phyloP scores from a whole-genome alignment of 2,113 vertebrate genomes.

The Lynx canadensis region DNA sequence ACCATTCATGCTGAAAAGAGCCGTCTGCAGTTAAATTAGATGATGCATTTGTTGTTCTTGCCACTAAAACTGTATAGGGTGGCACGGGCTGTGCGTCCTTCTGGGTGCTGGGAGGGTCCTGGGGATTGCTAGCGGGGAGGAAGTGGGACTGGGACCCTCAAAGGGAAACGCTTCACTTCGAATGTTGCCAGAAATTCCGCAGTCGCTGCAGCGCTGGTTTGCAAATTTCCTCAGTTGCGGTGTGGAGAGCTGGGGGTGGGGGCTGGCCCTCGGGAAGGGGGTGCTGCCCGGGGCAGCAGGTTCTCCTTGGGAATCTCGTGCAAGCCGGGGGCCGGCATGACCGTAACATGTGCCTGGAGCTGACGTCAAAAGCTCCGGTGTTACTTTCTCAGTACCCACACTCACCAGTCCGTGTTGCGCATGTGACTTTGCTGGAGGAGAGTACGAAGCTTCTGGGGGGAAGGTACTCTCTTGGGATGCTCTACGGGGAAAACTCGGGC shows the following conservation, averaged over 20 bases:
- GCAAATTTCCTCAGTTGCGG: background rate
- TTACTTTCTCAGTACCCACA: background rate
- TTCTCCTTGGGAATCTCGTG: background rate
- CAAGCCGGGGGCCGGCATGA: background rate
- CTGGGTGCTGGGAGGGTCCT: background rate
- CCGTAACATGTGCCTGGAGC: no score
- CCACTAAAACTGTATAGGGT: constrained; percentile 7
- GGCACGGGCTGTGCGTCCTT: background rate
- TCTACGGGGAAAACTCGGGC: background rate
- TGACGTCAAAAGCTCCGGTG: background rate
- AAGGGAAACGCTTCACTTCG: background rate
- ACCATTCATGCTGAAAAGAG: constrained; percentile 83
- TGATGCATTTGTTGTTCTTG: constrained; percentile 72
- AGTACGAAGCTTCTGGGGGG: background rate
- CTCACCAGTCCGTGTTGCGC: background rate
- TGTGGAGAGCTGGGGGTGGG: no score
- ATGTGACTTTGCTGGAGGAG: background rate
- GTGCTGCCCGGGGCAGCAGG: background rate
- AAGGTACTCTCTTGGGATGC: background rate
- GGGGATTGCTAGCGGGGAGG: background rate
- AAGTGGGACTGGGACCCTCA: background rate
- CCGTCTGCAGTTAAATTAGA: constrained; percentile 84
- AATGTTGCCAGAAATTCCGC: background rate
- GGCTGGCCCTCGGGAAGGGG: background rate
- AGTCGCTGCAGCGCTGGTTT: background rate